Percentiles rank a stretch among this genome's conserved stretches.
Conservation (phyloP, 2,888 invertebrate species). For the Mesochorus sp. region DNA sequence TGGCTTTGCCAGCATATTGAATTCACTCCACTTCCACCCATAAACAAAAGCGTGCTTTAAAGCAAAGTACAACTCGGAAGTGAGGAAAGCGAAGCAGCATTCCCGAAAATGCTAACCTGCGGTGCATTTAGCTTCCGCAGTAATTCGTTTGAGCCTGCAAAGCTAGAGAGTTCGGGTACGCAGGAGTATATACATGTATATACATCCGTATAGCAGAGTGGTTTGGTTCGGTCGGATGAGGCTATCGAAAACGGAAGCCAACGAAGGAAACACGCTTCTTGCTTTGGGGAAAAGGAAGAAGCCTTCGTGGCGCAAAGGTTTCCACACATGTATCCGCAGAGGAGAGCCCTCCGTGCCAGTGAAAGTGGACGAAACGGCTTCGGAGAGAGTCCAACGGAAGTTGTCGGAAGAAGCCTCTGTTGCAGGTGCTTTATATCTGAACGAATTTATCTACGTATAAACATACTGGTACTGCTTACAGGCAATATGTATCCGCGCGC, state of each 20-base stretch:
- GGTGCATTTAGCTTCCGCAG: slow-evolving; percentile 1
- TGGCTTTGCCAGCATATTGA: slow-evolving; percentile 13
- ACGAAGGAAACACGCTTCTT: slow-evolving; percentile 54
- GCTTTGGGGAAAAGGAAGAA: slow-evolving; percentile 50
- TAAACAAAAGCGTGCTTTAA: background rate
- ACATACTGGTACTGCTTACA: no score
- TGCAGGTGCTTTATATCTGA: slow-evolving; percentile 23
- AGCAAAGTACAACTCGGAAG: background rate
- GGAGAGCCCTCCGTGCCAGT: slow-evolving; percentile 4
- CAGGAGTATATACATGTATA: background rate
- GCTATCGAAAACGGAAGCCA: slow-evolving; percentile 59
- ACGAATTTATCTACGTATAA: background rate
- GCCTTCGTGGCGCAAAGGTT: slow-evolving; percentile 51
- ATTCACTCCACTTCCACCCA: background rate
- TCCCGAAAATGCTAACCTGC: slow-evolving; percentile 17
- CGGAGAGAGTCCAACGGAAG: slow-evolving; percentile 35
- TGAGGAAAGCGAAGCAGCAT: slow-evolving; percentile 3
- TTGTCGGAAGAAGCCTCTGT: slow-evolving; percentile 50
- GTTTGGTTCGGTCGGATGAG: slow-evolving; percentile 51
- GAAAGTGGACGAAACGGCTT: slow-evolving; percentile 54
- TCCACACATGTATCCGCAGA: no score
- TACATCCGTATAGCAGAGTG: slow-evolving; percentile 4
- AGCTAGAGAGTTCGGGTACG: slow-evolving; percentile 2
- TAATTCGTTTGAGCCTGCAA: slow-evolving; percentile 16
- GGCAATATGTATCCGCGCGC: no score